phyloP scores from a whole-genome alignment of 1,140 invertebrate species.

The Littorina saxatilis region DNA sequence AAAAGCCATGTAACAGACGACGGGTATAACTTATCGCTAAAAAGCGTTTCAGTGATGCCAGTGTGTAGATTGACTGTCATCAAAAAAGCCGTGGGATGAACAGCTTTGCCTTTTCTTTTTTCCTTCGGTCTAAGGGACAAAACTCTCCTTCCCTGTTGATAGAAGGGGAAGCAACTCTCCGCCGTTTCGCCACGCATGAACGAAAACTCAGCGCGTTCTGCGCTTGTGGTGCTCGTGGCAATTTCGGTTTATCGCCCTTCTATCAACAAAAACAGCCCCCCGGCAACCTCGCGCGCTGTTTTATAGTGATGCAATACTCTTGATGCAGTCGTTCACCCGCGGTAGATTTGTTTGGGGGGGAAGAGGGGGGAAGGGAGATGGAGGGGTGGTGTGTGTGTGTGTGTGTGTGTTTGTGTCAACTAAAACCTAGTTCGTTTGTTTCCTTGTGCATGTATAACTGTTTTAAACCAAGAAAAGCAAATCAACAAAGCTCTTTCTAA shows the following conservation, averaged over 20 bases:
- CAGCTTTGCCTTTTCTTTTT: not conserved
- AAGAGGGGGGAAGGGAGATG: no score
- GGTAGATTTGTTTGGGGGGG: no score
- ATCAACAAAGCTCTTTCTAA: no score
- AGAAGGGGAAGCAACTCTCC: constrained; percentile 22
- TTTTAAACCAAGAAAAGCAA: no score
- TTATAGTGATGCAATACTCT: not conserved
- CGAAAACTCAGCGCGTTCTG: not conserved
- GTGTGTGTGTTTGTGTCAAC: no score
- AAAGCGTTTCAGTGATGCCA: not conserved
- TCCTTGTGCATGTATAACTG: no score
- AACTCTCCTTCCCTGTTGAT: no score
- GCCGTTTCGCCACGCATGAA: constrained; percentile 12
- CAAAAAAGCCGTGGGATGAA: not conserved
- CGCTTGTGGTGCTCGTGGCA: constrained; percentile 9
- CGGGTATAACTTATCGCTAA: constrained; percentile 1
- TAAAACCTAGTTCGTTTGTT: no score
- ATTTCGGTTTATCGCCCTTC: constrained; percentile 18
- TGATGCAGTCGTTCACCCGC: not conserved
- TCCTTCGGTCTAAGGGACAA: not conserved
- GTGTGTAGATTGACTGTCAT: not conserved
- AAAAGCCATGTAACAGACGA: not conserved
- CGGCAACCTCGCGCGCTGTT: not conserved
- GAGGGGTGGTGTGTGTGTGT: no score
- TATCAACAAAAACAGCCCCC: constrained; percentile 18